Percentiles rank a stretch among this genome's conserved stretches.
phyloP scores from a whole-genome alignment of 2,797 vertebrate genomes.

The Sparus aurata region DNA sequence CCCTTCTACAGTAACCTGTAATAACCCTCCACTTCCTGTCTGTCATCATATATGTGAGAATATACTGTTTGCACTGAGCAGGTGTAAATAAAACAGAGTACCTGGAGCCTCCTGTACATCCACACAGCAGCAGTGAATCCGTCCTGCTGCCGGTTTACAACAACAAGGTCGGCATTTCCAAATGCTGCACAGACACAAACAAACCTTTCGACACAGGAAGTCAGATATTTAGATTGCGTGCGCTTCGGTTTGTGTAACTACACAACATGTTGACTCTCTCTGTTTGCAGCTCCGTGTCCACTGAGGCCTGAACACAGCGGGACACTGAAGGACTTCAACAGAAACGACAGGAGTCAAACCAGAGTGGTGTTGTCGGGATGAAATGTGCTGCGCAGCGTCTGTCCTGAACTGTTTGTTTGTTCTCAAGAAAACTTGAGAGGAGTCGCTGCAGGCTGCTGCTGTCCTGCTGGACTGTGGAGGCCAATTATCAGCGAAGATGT shows the following conservation, averaged over 20 bases:
- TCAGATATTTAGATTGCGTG: background rate
- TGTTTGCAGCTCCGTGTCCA: slow-evolving; percentile 13
- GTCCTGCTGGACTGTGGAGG: background rate
- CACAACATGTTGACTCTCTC: slow-evolving; percentile 5
- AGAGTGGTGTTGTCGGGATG: background rate
- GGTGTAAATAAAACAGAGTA: background rate
- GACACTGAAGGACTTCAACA: background rate
- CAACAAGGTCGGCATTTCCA: background rate
- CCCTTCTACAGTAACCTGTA: too few species aligned
- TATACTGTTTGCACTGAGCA: too few species aligned
- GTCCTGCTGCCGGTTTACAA: background rate
- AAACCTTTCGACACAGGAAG: background rate
- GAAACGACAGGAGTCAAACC: background rate
- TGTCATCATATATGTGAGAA: too few species aligned
- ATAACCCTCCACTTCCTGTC: background rate
- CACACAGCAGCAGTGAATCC: background rate
- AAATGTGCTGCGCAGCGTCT: background rate
- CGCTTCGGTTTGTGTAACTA: background rate
- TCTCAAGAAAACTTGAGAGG: background rate
- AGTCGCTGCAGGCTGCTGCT: slow-evolving; percentile 5
- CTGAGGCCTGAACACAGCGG: slow-evolving; percentile 5
- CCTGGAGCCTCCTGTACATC: too few species aligned
- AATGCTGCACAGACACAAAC: background rate
- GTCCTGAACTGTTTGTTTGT: background rate
- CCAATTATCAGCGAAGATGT: background rate